These are phyloP conservation scores for Whitmania pigra DNA, from an alignment of 1,140 invertebrate genomes.

Conservation along the genomic window DNA sequence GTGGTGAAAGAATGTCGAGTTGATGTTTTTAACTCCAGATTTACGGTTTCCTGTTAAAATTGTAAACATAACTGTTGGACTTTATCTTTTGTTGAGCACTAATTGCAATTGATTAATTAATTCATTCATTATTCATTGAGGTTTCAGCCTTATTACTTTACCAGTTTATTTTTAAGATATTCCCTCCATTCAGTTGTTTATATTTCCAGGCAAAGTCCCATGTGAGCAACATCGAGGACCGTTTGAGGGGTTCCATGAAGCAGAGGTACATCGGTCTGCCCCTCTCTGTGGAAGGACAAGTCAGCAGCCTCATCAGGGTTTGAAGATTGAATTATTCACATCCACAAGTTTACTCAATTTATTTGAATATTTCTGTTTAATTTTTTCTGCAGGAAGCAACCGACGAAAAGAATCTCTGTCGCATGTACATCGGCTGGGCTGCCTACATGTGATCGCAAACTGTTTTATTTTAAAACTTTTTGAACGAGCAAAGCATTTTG, in stretches of 20 bases:
- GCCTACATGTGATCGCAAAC: conserved; percentile 53
- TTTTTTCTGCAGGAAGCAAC: conserved; percentile 60
- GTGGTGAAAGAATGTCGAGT: no score
- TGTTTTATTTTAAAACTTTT: no score
- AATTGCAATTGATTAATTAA: no score
- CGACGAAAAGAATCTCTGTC: conserved; percentile 69
- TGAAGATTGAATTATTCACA: neutral
- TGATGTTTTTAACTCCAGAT: no score
- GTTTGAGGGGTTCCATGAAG: conserved; percentile 63
- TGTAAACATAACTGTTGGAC: no score
- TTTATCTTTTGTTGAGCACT: no score
- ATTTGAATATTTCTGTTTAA: neutral
- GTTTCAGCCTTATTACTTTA: no score
- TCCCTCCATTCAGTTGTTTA: neutral
- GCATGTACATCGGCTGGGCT: conserved; percentile 94
- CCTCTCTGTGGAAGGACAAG: conserved; percentile 83
- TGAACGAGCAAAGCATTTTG: no score
- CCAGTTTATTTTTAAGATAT: no score
- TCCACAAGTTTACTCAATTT: no score
- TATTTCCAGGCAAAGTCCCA: conserved; percentile 56
- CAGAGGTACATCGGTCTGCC: conserved; percentile 40
- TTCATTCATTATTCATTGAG: no score
- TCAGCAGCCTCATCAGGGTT: conserved; percentile 64
- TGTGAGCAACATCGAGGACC: conserved; percentile 65
- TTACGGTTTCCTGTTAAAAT: no score